Percentiles rank a stretch among this genome's conserved stretches.
phyloP scores from a whole-genome alignment of 2,888 invertebrate genomes.

The Netelia inedita region DNA sequence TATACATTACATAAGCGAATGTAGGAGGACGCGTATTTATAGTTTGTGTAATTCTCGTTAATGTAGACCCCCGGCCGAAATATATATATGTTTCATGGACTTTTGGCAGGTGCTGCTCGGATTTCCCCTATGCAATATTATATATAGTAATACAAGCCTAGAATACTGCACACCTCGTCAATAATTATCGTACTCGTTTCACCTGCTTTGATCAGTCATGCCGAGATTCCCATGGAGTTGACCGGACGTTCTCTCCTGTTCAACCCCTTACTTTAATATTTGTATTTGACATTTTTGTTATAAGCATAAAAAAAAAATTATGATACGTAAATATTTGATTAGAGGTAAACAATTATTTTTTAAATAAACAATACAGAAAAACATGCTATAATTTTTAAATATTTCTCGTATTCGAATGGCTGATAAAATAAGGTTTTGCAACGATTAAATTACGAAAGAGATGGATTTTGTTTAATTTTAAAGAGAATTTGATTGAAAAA shows the following conservation, averaged over 20 bases:
- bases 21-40: slow-evolving; percentile 47
- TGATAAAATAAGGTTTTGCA: no score
- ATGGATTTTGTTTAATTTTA: no score
- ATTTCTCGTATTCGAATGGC: no score
- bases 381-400: no score
- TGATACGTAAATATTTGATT: no score
- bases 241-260: slow-evolving; percentile 14
- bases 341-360: no score
- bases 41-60: slow-evolving; percentile 38
- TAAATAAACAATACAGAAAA: no score
- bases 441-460: no score
- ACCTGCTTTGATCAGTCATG: slow-evolving; percentile 63
- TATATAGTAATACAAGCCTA: not conserved
- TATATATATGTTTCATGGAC: slow-evolving; percentile 6
- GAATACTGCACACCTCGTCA: slow-evolving; percentile 54
- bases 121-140: slow-evolving; percentile 74
- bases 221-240: slow-evolving; percentile 81
- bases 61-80: not conserved
- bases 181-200: slow-evolving; percentile 65
- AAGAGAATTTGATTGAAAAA: not conserved
- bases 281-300: not conserved
- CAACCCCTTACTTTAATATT: slow-evolving; percentile 17
- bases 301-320: not conserved
- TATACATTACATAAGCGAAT: slow-evolving; percentile 15
- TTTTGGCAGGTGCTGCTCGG: slow-evolving; percentile 78